Evolutionary conservation across 2,113 vertebrate genomes (phyloP).

Genomic region (Pteruthius melanotis): DNA sequence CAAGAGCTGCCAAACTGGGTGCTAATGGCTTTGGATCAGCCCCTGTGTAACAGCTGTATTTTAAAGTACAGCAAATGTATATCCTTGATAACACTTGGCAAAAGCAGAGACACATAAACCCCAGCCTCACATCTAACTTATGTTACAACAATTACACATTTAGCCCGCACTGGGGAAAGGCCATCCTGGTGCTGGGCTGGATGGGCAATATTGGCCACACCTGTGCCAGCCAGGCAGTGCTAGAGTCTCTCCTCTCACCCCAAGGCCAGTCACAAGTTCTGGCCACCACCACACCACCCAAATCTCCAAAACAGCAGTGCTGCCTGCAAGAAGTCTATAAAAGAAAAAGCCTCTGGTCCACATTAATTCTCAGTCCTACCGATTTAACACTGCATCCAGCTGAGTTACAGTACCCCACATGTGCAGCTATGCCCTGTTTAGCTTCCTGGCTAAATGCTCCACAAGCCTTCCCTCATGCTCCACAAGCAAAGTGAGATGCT

Average conservation of each 20-base stretch:
- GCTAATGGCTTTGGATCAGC: not conserved
- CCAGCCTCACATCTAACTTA: not conserved
- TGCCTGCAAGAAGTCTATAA: not conserved
- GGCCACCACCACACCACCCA: not conserved
- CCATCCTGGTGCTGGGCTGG: not conserved
- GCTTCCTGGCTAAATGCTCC: not conserved
- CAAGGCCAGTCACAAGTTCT: not conserved
- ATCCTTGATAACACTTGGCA: not conserved
- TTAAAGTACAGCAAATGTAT: not conserved
- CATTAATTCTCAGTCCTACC: accelerated
- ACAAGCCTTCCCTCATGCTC: not conserved
- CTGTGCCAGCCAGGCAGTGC: not conserved
- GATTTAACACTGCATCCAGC: not conserved
- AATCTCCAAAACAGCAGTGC: not conserved
- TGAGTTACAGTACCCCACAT: not conserved
- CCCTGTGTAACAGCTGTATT: not conserved
- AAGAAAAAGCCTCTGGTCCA: not conserved
- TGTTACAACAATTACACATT: not conserved
- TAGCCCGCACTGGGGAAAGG: not conserved
- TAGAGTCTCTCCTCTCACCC: not conserved
- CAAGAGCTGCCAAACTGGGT: not conserved
- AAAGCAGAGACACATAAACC: not conserved
- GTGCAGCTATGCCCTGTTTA: not conserved
- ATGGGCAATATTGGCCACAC: not conserved
- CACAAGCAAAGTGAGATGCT: not conserved